These are phyloP conservation scores for Amyelois transitella DNA, from an alignment of 1,140 invertebrate species.

Conservation along the genomic window DNA sequence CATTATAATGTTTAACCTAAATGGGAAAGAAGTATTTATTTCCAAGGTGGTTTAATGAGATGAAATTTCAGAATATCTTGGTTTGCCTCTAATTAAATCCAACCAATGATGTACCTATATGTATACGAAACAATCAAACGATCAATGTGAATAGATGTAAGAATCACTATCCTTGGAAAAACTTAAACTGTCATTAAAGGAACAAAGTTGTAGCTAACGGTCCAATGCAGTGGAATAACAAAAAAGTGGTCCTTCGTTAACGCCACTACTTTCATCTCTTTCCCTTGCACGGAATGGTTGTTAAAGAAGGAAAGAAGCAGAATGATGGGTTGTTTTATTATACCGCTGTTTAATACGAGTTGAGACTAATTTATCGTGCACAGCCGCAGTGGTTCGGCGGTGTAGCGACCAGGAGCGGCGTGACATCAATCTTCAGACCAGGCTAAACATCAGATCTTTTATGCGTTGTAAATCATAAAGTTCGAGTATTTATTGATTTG, in stretches of 20 bases:
- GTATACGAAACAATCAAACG: background rate
- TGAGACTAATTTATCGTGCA: conserved; percentile 68
- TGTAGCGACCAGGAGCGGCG: conserved; percentile 42
- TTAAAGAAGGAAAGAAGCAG: conserved; percentile 31
- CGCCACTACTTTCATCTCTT: conserved; percentile 47
- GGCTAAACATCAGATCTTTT: conserved; percentile 31
- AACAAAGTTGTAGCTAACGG: conserved; percentile 62
- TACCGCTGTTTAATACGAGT: conserved; percentile 56
- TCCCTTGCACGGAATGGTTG: conserved; percentile 26
- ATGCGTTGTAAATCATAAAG: conserved; percentile 18
- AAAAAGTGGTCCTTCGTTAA: conserved; percentile 59
- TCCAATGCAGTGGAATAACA: conserved; percentile 52
- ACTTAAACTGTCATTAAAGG: conserved; percentile 34
- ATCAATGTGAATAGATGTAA: background rate
- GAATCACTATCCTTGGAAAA: background rate
- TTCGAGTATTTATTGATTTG: no score
- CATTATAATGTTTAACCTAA: conserved; percentile 68
- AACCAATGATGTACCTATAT: background rate
- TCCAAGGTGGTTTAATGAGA: conserved; percentile 50
- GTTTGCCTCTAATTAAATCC: conserved; percentile 13
- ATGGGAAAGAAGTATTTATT: conserved; percentile 62
- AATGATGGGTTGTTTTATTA: conserved; percentile 51
- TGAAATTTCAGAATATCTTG: conserved; percentile 24
- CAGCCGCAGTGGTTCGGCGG: conserved; percentile 47
- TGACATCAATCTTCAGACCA: conserved; percentile 65